Base-by-base conservation (phyloP, 2,797 vertebrate species). In the Heliangelus exortis region DNA sequence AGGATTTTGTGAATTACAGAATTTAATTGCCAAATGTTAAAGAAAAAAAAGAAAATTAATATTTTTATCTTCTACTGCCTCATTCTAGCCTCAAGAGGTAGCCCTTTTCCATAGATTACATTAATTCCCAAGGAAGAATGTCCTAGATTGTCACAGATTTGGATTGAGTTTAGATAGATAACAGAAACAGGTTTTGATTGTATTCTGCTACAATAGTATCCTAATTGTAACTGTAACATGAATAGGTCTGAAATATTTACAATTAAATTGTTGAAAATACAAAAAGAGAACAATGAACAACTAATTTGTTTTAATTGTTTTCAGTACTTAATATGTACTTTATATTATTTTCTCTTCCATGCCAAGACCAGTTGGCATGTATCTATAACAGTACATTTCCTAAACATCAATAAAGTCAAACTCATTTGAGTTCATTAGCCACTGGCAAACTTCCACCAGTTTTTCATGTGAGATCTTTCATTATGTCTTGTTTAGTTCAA, bases 1-100 rank as follows among this genome's bases (percentile, higher is more conserved):
- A 92, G 36, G 76, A 95, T 94, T 90, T 92, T 92, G 75, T 90
- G 81, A 88, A 93, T 93, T 88, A 72, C 36, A 71, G 39, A 92
- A 79, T 87, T 87, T 82, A 93, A 93, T 89, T 94, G 34, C 10
- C 65, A 76, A 47, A 59, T 34, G 22, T 48, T 61, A 67, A 87
- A 85, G 63, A 12, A 61, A 61, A 25, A 58, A 67, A 87, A 85
- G 57, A 11, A 28, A 61, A 23, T 23, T 72, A 29, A 62, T 28
- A 22, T 5, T 75, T 34, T 89, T 76, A 43, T 29, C 41, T 90
- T 84, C 22, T 39, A n/a, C 66, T 89, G 33, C 36, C 65, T 76
- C 43, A 67, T 65, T 82, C 48, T 84, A 65, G 61, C 23, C 74
- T 91, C 61, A 95, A 62, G 41, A 72, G 11, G 55, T 87, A 80